Percentiles rank a stretch among this genome's conserved stretches.
phyloP scores from a whole-genome alignment of 2,113 vertebrate species.

The Bolborhynchus lineola region DNA sequence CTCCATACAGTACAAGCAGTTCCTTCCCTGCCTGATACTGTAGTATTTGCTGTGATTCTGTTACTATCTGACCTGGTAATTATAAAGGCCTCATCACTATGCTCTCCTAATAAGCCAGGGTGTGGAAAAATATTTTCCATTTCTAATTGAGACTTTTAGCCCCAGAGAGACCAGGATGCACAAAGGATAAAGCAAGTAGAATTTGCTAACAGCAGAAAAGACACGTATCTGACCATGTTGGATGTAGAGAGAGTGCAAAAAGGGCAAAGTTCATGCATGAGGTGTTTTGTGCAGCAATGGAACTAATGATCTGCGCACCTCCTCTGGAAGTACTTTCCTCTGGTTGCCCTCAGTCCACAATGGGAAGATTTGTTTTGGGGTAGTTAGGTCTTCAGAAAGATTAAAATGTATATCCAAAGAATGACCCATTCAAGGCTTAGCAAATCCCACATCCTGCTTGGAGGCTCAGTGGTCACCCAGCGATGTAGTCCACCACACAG shows the following conservation, averaged over 20 bases:
- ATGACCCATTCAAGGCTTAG: neutral
- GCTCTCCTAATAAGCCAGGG: neutral
- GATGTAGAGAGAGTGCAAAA: neutral
- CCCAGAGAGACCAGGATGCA: neutral
- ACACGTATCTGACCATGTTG: rapidly evolving
- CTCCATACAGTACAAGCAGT: neutral
- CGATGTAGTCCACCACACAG: rapidly evolving
- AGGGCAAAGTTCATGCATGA: neutral
- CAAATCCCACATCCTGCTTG: neutral
- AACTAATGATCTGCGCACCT: neutral
- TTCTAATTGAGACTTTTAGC: neutral
- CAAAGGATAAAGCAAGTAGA: neutral
- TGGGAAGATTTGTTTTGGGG: neutral
- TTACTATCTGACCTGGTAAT: neutral
- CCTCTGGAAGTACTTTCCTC: neutral
- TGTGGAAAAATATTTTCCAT: neutral
- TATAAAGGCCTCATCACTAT: neutral
- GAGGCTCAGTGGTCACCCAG: neutral
- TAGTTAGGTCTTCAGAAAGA: neutral
- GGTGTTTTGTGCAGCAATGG: neutral
- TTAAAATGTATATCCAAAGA: neutral
- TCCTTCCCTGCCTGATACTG: neutral
- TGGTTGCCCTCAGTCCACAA: neutral
- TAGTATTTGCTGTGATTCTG: neutral
- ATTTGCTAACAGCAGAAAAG: neutral